Evolutionary conservation across 2,888 invertebrate genomes (phyloP), one percentile per base, ranked within the genome.

Genomic region (Salticus scenicus): DNA sequence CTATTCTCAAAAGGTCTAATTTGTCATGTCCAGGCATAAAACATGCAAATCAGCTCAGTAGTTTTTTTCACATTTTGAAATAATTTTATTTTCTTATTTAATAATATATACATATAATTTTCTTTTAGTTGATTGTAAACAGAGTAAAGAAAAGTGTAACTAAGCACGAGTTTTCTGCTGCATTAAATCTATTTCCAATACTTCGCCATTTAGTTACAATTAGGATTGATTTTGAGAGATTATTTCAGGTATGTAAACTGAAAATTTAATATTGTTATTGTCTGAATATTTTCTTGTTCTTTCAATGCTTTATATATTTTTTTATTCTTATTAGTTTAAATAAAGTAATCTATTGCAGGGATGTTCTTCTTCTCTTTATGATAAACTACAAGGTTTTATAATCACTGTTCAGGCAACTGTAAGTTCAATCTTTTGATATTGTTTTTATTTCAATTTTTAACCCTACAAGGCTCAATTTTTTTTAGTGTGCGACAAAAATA

Each of bases 181-280:
- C 96, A 10, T 91, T 96, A 73, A 94, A 95, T 0, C 94, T 96
- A 64, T 96, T 96, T 90, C 96, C 96, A 0, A 95, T 96, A 64
- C 91, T 96, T 27, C 95, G 95, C 90, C 95, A 96, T 89, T 93
- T 96, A 10, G 93, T 94, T 12, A 92, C 94, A 27, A 91, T 96
- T 87, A 95, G 95, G 90, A 95, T 96, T 0, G 95, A 96, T 89
- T 95, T 96, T 90, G 96, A 96, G 89, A 93, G 94, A 75, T 94
- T 95, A 1, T 93, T 95, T 30, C 94, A 95, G 90, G 92, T 91
- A 89, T 47, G 31, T 24, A 33, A n/a, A 30, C 66, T n/a, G 1
- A n/a, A 42, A 5, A 47, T 51, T 37, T 71, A 74, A 14, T 7
- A 70, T 17, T 67, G 30, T 66, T 66, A n/a, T n/a, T n/a, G n/a